Evolutionary conservation across 1,140 invertebrate species (phyloP), one percentile per base, ranked within the genome.

Genomic region (Sycophaga agraensis): DNA sequence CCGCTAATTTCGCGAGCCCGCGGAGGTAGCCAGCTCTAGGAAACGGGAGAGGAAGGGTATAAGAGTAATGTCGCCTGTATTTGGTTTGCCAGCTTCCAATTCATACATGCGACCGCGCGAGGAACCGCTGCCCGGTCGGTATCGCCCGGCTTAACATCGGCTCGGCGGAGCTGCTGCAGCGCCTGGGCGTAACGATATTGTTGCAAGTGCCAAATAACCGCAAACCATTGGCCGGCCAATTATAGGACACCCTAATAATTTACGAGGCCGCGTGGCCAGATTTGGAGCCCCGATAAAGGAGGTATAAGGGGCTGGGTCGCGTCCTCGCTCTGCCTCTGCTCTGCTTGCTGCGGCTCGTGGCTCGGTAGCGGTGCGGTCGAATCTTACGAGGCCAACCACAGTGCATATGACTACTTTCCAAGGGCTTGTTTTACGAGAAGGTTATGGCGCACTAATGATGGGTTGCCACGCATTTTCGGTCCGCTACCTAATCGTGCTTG

Each of bases 181-280:
- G 11, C n/a, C 26, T 8, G 45, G n/a, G 26, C 5, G 7, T 55
- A 55, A 61, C 53, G 37, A 63, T 56, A 50, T 43, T 63, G 49
- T 57, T 57, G 40, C 35, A 55, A 56, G 51, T 56, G 42, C 51
- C 59, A 45, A 62, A 49, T 63, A 68, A 71, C 71, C 73, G 63
- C 72, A 70, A 70, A 61, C 70, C 63, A 64, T 70, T 65, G 66
- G 56, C 66, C 51, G 66, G 43, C 74, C 72, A 77, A 76, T 76
- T 77, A 76, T 71, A 75, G 67, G 65, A 68, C 46, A 66, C 67
- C 66, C 65, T 68, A 74, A 76, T 77, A 75, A 76, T 74, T 76
- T 72, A 75, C 63, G 57, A 69, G 65, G 67, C 61, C 68, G 67
- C 61, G 68, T 67, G 65, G 22, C 63, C 54, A 71, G 70, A 74